phyloP scores from a whole-genome alignment of 2,797 vertebrate genomes.

The Gymnodraco acuticeps region DNA sequence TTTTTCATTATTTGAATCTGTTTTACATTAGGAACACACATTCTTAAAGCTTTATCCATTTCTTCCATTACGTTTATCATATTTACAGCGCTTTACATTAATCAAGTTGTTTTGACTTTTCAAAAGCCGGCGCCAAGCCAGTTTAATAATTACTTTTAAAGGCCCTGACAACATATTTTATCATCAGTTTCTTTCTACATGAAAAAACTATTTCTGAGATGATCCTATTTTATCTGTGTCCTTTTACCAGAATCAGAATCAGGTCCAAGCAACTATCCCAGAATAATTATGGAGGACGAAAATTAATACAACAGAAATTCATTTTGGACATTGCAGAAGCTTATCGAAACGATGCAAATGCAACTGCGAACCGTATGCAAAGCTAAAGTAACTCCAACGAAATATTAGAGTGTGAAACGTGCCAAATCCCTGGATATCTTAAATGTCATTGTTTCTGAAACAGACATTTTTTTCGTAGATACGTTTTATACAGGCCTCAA shows the following conservation, averaged over 20 bases:
- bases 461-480: no score
- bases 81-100: not conserved
- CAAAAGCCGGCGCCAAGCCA: not conserved
- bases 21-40: not conserved
- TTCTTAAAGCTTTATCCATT: not conserved
- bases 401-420: no score
- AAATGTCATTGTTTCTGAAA: no score
- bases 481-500: no score
- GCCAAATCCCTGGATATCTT: no score
- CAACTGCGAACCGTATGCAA: no score
- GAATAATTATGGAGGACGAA: no score
- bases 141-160: not conserved
- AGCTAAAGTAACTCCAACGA: no score
- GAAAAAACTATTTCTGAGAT: not conserved
- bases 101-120: not conserved
- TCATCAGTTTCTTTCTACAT: not conserved
- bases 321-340: no score
- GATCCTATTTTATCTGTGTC: not conserved
- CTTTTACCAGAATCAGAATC: not conserved
- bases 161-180: not conserved
- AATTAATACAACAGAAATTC: no score
- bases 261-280: not conserved
- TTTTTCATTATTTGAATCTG: not conserved
- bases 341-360: no score
- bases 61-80: conserved; percentile 5